phyloP scores from a whole-genome alignment of 2,113 vertebrate genomes.

The Perca schrenkii region DNA sequence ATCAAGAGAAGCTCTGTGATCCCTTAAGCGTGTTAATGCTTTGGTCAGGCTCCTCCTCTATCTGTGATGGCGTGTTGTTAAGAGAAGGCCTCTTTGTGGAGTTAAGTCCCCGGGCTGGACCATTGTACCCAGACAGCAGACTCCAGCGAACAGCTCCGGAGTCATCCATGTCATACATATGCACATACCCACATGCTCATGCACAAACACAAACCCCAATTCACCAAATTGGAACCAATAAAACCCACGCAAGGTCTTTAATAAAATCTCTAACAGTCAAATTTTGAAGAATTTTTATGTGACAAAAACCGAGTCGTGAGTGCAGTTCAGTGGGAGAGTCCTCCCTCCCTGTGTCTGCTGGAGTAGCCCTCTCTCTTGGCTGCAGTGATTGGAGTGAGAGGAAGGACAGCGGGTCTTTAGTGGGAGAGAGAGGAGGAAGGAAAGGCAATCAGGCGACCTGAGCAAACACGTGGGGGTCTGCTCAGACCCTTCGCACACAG shows the following conservation, averaged over 20 bases:
- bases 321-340: constrained; percentile 45
- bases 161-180: constrained; percentile 68
- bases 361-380: constrained; percentile 67
- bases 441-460: constrained; percentile 87
- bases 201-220: constrained; percentile 43
- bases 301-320: constrained; percentile 62
- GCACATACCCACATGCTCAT: constrained; percentile 57
- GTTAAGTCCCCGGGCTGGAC: constrained; percentile 75
- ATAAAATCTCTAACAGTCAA: not conserved
- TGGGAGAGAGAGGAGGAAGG: constrained; percentile 85
- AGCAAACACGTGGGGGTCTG: constrained; percentile 84
- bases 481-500: constrained; percentile 80
- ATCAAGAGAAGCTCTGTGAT: constrained; percentile 75
- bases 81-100: constrained; percentile 83
- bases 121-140: constrained; percentile 78
- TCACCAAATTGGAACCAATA: constrained; percentile 40
- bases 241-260: constrained; percentile 11
- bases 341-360: constrained; percentile 40
- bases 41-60: constrained; percentile 79
- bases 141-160: constrained; percentile 69
- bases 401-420: constrained; percentile 85
- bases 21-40: constrained; percentile 76
- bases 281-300: constrained; percentile 21
- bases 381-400: constrained; percentile 81
- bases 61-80: constrained; percentile 73